Conservation (phyloP, 2,797 vertebrate species). For the Sylvilagus floridanus region DNA sequence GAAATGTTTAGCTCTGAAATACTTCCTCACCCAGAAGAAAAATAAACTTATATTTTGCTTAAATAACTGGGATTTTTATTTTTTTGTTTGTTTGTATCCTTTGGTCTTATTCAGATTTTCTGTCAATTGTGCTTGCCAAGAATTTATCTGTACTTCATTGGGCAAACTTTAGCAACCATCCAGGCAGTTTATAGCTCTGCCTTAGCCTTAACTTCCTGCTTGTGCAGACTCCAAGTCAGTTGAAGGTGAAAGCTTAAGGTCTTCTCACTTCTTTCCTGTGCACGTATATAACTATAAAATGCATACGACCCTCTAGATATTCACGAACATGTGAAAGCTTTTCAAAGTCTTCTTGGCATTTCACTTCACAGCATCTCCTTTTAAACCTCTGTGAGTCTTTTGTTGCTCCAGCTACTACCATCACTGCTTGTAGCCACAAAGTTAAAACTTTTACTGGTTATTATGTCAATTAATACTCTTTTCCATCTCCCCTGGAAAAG, state of each 20-base stretch:
- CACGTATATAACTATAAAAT: not conserved
- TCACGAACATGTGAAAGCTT: not conserved
- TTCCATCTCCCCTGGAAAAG: not conserved
- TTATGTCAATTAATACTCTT: not conserved
- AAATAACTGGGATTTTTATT: not conserved
- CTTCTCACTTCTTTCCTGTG: not conserved
- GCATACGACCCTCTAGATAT: not conserved
- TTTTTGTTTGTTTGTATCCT: not conserved
- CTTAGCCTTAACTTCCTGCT: not conserved
- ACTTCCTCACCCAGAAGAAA: not conserved
- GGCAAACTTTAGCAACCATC: not conserved
- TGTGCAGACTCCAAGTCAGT: not conserved
- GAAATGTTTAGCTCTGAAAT: not conserved
- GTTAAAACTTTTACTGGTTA: not conserved
- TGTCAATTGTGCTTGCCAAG: not conserved
- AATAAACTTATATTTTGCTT: constrained; percentile 20
- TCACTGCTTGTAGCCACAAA: not conserved
- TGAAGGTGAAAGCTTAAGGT: not conserved
- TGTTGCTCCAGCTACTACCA: not conserved
- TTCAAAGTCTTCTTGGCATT: not conserved
- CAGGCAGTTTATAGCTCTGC: not conserved
- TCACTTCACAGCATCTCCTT: not conserved
- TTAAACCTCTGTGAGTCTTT: not conserved
- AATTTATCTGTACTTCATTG: not conserved
- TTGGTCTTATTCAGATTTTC: constrained; percentile 10